Base-by-base conservation (phyloP, 2,888 invertebrate genomes). In the Gibbula magus region DNA sequence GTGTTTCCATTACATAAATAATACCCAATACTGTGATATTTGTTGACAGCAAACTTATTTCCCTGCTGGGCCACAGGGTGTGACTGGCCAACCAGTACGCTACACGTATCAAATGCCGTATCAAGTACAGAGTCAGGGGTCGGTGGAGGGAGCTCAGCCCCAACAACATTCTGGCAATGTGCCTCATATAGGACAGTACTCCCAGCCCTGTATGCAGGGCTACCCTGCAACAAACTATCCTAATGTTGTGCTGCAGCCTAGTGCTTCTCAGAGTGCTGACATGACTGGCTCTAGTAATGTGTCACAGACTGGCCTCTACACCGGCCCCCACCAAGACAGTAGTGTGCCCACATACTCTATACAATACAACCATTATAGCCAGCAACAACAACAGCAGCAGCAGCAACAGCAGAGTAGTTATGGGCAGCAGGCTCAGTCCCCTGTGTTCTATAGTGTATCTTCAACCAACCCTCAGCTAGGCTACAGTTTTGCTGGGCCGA, bases 61-160 rank as follows among this genome's bases (percentile, higher is more conserved):
- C 79, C 86, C 85, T 29, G 45, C 45, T 45, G 81, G 84, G 66
- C 79, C 83, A 35, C 86, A 85, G 56, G 82, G 77, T 35, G 77
- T 87, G 29, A 79, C 82, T 20, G 86, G 86, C n/a, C 86, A 87
- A 74, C 81, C 81, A 66, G 86, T 88, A 29, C 79, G 88, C 53
- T 88, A 88, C 79, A 82, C 88, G 81, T 86, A 84, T 80, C 83
- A 85, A 66, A 80, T 86, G 67, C 82, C 82, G 51, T 84, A 86
- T 75, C 67, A 75, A 51, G 78, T 78, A 32, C 79, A 25, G 83
- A 81, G 67, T 81, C 83, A 78, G 79, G 76, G 32, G 75, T 73
- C 66, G 73, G 53, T 78, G 25, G 77, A 78, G 2, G 51, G 77
- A n/a, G 20, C 66, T 16, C 70, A 61, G 35, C 22, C 70, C 29